A percentile compares a stretch with the other conserved stretches of the same genome.
Conservation (phyloP, 1,140 invertebrate species). For the Mactra quadrangularis region DNA sequence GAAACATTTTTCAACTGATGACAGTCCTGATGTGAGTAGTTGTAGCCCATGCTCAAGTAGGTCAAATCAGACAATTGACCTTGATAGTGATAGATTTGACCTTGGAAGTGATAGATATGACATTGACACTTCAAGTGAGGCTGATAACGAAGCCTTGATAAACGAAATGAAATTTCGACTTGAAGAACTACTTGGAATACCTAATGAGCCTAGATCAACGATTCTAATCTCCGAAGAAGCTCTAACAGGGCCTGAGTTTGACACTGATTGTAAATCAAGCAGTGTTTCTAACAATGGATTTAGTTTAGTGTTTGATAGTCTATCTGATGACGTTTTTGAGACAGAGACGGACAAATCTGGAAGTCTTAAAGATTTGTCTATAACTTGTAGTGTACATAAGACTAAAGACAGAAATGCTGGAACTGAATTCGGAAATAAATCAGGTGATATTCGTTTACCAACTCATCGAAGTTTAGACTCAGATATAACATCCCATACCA, state of each 20-base stretch:
- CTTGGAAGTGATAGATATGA: neutral
- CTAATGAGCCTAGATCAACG: too few relatives aligned
- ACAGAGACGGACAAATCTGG: neutral
- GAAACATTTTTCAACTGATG: conserved; percentile 12
- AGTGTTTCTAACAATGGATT: conserved; percentile 6
- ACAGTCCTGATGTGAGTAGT: neutral
- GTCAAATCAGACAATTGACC: too few relatives aligned
- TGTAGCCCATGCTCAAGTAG: too few relatives aligned
- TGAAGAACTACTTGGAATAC: neutral
- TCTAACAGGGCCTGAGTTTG: neutral
- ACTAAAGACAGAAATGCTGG: too few relatives aligned
- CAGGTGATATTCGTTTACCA: too few relatives aligned
- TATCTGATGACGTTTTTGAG: conserved; percentile 56
- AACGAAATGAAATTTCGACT: neutral
- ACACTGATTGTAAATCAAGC: conserved; percentile 1
- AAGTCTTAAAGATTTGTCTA: too few relatives aligned
- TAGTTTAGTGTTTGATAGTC: conserved; percentile 29
- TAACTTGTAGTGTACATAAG: too few relatives aligned
- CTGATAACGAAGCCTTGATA: neutral
- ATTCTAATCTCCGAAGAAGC: too few relatives aligned
- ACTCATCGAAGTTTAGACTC: neutral
- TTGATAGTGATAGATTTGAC: neutral
- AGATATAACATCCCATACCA: neutral
- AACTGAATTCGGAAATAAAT: too few relatives aligned
- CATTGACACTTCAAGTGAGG: neutral